These are phyloP conservation scores for Amphimallon solstitiale DNA, from an alignment of 2,888 invertebrate species.

Conservation along the genomic window DNA sequence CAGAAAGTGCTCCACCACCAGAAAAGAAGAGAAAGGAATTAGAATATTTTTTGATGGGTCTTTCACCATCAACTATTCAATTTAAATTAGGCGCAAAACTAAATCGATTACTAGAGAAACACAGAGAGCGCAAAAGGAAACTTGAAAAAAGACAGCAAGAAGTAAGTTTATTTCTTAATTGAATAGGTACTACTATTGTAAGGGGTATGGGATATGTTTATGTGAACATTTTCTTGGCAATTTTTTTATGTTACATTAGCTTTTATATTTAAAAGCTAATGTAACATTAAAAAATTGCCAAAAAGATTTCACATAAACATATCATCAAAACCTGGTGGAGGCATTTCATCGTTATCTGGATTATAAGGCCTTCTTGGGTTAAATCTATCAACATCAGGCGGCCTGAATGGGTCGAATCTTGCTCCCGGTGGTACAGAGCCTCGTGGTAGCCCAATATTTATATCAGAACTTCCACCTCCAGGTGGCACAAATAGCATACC, in stretches of 20 bases:
- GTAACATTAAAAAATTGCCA: slow-evolving; percentile 19
- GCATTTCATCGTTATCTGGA: slow-evolving; percentile 79
- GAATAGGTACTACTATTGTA: too few species aligned
- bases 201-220: too few species aligned
- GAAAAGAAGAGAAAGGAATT: slow-evolving; percentile 57
- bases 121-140: slow-evolving; percentile 64
- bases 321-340: slow-evolving; percentile 79
- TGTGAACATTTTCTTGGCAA: too few species aligned
- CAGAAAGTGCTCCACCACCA: slow-evolving; percentile 45
- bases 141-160: slow-evolving; percentile 64
- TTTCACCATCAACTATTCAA: slow-evolving; percentile 59
- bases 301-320: slow-evolving; percentile 74
- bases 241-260: too few species aligned
- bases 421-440: slow-evolving; percentile 80
- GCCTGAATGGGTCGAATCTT: slow-evolving; percentile 87
- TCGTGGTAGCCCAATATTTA: slow-evolving; percentile 54
- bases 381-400: slow-evolving; percentile 65
- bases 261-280: background rate
- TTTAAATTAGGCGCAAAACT: slow-evolving; percentile 65
- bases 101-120: slow-evolving; percentile 66
- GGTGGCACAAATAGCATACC: slow-evolving; percentile 84
- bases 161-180: slow-evolving; percentile 53
- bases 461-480: slow-evolving; percentile 46
- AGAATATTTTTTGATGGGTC: slow-evolving; percentile 64
- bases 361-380: slow-evolving; percentile 57